Conservation (phyloP, 2,888 invertebrate genomes). For the Nemurella pictetii region DNA sequence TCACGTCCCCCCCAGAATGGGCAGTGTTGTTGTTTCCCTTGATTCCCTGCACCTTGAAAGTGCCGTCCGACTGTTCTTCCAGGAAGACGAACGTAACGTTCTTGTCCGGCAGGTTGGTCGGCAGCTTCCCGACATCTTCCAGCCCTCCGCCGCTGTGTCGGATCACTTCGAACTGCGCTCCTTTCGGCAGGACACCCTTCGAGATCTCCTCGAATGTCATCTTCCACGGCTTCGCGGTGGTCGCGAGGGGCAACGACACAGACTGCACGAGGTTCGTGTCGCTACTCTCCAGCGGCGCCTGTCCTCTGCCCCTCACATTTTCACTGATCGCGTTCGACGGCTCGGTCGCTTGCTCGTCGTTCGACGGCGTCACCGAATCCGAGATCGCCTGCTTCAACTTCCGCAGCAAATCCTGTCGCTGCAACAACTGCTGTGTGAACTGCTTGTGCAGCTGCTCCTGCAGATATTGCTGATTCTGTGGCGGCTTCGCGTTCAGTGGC, state of each 20-base stretch:
- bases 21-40: slow-evolving; percentile 62
- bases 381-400: slow-evolving; percentile 74
- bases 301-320: not conserved
- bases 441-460: slow-evolving; percentile 68
- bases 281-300: not conserved
- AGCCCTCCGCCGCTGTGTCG: slow-evolving; percentile 74
- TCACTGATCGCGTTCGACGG: not conserved
- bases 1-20: slow-evolving; percentile 71
- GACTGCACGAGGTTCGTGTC: slow-evolving; percentile 40
- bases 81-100: slow-evolving; percentile 85
- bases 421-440: slow-evolving; percentile 46
- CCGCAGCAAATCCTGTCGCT: slow-evolving; percentile 72
- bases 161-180: slow-evolving; percentile 79
- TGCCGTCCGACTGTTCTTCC: slow-evolving; percentile 84
- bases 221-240: not conserved
- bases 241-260: not conserved
- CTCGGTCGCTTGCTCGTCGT: not conserved
- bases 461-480: slow-evolving; percentile 69
- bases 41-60: slow-evolving; percentile 80
- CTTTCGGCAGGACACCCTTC: slow-evolving; percentile 76
- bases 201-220: slow-evolving; percentile 74
- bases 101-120: slow-evolving; percentile 66
- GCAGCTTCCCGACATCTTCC: slow-evolving; percentile 65
- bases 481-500: slow-evolving; percentile 64
- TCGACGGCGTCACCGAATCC: slow-evolving; percentile 57